These are phyloP conservation scores for Ctena decussata DNA, from an alignment of 2,888 invertebrate species.

Conservation along the genomic window DNA sequence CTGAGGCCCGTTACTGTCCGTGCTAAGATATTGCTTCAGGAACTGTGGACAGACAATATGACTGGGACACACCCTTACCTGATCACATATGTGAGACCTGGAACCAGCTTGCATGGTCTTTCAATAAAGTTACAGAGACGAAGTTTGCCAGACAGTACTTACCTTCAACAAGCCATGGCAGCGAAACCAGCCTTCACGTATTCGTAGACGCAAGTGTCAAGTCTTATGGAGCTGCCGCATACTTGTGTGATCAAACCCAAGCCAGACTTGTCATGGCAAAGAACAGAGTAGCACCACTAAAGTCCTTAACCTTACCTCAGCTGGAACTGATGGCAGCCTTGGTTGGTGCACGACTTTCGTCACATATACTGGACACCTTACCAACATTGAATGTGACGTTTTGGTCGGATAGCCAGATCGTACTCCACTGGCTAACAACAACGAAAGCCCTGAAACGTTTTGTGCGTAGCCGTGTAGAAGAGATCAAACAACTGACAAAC, in stretches of 20 bases:
- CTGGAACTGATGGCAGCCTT: conserved; percentile 52
- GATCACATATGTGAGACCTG: not conserved
- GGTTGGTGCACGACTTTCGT: conserved; percentile 38
- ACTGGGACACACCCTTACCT: too few relatives aligned
- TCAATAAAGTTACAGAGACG: not conserved
- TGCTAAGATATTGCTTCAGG: too few relatives aligned
- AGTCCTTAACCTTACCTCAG: conserved; percentile 36
- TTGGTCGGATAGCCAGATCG: conserved; percentile 42
- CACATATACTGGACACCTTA: conserved; percentile 22
- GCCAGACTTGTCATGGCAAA: conserved; percentile 41
- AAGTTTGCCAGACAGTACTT: not conserved
- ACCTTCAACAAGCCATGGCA: not conserved
- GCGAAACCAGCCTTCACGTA: not conserved
- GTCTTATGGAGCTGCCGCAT: conserved; percentile 46
- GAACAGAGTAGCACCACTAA: conserved; percentile 43
- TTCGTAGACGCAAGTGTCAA: conserved; percentile 9
- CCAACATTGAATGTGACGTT: not conserved
- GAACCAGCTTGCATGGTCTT: not conserved
- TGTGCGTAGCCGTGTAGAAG: conserved; percentile 25
- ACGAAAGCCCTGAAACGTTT: conserved; percentile 30
- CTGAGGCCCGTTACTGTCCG: too few relatives aligned
- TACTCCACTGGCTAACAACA: conserved; percentile 29
- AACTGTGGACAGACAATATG: too few relatives aligned
- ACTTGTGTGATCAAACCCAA: conserved; percentile 14
- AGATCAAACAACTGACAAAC: conserved; percentile 18